phyloP scores from a whole-genome alignment of 2,888 invertebrate genomes.

The Odontocolon sp. region DNA sequence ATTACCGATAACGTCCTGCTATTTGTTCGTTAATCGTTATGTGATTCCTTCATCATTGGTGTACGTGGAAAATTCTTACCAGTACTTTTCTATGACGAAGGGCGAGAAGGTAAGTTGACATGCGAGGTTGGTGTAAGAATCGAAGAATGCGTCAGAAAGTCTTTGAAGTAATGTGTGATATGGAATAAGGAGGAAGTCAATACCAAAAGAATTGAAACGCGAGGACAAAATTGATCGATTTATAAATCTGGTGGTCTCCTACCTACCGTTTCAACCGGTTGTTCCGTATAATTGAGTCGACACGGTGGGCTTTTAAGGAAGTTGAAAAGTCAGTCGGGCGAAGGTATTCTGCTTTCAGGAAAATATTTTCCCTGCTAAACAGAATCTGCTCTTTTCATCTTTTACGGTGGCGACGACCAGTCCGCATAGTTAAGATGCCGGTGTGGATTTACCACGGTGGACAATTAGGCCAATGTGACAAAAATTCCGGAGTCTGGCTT shows the following conservation, averaged over 20 bases:
- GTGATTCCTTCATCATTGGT: constrained; percentile 63
- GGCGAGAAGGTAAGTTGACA: too few species aligned
- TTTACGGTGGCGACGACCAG: background rate
- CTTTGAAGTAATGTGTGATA: too few species aligned
- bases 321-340: background rate
- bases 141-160: too few species aligned
- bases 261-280: background rate
- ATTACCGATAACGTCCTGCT: constrained; percentile 78
- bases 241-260: background rate
- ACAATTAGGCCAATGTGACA: constrained; percentile 14
- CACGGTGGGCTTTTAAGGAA: background rate
- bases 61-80: background rate
- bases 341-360: background rate
- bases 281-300: background rate
- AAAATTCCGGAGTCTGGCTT: constrained; percentile 2
- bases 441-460: constrained; percentile 31
- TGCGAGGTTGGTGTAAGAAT: too few species aligned
- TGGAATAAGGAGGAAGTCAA: too few species aligned
- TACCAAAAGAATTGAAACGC: too few species aligned
- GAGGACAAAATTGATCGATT: too few species aligned
- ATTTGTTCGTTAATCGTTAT: constrained; percentile 79
- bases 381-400: background rate
- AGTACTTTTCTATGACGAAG: background rate
- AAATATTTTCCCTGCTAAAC: constrained; percentile 18
- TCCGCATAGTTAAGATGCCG: constrained; percentile 2